A percentile compares a stretch with the other conserved stretches of the same genome.
phyloP scores from a whole-genome alignment of 2,888 invertebrate species.

The Drosophila planitibia region DNA sequence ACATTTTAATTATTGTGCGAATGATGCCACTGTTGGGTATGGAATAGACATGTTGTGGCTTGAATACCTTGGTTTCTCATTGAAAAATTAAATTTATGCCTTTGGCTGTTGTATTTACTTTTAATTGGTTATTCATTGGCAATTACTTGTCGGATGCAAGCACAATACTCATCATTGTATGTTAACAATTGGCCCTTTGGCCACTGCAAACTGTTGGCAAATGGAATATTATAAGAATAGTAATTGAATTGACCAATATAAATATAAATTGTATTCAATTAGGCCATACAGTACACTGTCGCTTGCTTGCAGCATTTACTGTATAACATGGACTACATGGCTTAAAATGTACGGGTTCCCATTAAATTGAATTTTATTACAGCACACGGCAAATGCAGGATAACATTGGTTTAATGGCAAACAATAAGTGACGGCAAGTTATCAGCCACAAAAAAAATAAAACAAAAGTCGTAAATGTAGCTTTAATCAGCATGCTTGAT shows the following conservation, averaged over 20 bases:
- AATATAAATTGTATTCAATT: conserved; percentile 34
- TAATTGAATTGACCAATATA: conserved; percentile 47
- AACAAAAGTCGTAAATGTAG: conserved; percentile 37
- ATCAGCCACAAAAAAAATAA: conserved; percentile 19
- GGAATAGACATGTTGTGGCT: not conserved
- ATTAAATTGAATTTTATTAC: conserved; percentile 28
- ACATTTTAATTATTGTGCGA: conserved; percentile 51
- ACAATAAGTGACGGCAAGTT: conserved; percentile 9
- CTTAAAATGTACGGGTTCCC: not conserved
- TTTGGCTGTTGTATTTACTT: conserved; percentile 52
- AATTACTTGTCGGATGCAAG: conserved; percentile 27
- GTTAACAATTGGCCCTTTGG: conserved; percentile 15
- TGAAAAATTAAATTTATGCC: conserved; percentile 59
- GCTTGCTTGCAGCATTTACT: conserved; percentile 6
- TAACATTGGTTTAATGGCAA: conserved; percentile 17
- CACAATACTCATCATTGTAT: conserved; percentile 29
- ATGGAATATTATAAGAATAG: conserved; percentile 35
- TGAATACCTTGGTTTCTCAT: not conserved
- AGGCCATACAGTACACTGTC: conserved; percentile 1
- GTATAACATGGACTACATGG: not conserved
- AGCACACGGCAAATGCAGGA: not conserved
- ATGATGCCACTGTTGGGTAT: conserved; percentile 19
- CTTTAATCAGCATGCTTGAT: conserved; percentile 34
- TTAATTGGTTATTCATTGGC: conserved; percentile 72
- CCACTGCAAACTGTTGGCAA: conserved; percentile 10